phyloP scores from a whole-genome alignment of 2,797 vertebrate genomes.

The Acipenser oxyrinchus region DNA sequence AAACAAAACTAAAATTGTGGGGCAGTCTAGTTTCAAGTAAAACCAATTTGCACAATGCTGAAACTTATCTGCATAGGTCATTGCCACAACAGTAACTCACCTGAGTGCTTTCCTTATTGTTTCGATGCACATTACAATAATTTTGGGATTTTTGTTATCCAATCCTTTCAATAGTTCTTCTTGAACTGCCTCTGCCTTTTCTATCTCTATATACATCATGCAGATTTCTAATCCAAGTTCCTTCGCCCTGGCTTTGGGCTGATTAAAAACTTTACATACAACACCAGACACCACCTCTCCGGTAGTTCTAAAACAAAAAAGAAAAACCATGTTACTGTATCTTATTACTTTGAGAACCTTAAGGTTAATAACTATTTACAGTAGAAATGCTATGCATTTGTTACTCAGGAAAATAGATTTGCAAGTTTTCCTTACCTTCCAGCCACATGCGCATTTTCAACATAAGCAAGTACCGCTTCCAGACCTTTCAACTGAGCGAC shows the following conservation, averaged over 20 bases:
- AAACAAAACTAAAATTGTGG: background rate
- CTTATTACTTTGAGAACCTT: background rate
- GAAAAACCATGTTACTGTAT: background rate
- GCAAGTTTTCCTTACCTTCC: constrained; percentile 71
- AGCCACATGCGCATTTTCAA: constrained; percentile 86
- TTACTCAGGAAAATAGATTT: background rate
- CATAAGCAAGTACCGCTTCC: constrained; percentile 80
- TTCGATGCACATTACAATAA: constrained; percentile 85
- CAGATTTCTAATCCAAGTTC: constrained; percentile 90
- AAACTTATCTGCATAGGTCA: background rate
- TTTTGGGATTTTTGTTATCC: constrained; percentile 96
- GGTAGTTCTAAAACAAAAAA: constrained; percentile 67
- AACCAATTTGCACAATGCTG: too few relatives aligned
- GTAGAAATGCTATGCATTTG: too few relatives aligned
- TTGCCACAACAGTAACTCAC: constrained; percentile 47
- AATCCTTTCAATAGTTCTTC: constrained; percentile 91
- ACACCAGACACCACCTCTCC: constrained; percentile 92
- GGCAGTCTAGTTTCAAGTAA: too few relatives aligned
- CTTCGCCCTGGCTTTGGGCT: constrained; percentile 94
- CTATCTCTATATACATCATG: constrained; percentile 91
- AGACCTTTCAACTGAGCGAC: constrained; percentile 94
- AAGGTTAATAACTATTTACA: background rate
- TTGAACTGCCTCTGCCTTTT: constrained; percentile 86
- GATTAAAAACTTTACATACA: constrained; percentile 96
- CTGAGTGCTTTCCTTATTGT: constrained; percentile 80